phyloP scores from a whole-genome alignment of 2,113 vertebrate species.

The Vidua macroura region DNA sequence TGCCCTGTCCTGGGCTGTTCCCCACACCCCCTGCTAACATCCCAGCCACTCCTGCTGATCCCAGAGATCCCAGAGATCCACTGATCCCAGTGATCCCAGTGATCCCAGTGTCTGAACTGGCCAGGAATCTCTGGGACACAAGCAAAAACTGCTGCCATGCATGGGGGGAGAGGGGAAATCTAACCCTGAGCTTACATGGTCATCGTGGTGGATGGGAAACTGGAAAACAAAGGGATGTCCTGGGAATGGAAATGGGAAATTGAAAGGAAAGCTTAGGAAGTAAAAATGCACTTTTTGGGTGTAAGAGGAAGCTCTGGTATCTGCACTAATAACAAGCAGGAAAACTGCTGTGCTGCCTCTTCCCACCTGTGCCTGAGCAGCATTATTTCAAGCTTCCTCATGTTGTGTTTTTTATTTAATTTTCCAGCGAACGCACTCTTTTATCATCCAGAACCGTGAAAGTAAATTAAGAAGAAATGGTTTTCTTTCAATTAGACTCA shows the following conservation, averaged over 20 bases:
- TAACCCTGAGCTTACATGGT: rapidly evolving
- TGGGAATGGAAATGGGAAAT: background rate
- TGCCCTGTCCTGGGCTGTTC: background rate
- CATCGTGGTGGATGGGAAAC: rapidly evolving
- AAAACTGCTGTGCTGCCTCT: background rate
- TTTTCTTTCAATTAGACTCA: constrained; percentile 85
- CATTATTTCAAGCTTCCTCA: constrained; percentile 17
- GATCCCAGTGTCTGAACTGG: background rate
- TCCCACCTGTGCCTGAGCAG: constrained; percentile 51
- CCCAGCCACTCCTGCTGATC: background rate
- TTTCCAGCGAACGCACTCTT: constrained; percentile 74
- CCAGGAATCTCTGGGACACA: background rate
- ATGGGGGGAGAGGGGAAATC: background rate
- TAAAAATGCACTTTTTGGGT: background rate
- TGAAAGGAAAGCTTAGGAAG: background rate
- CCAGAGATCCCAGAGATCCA: background rate
- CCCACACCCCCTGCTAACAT: rapidly evolving
- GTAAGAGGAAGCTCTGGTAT: background rate
- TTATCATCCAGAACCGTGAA: constrained; percentile 84
- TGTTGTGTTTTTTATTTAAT: constrained; percentile 81
- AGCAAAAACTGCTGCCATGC: background rate
- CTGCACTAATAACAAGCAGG: background rate
- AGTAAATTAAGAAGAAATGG: constrained; percentile 87
- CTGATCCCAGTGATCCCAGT: background rate
- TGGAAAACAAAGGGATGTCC: background rate